These are phyloP conservation scores for Galaxias olidus DNA, from an alignment of 2,797 vertebrate species.

Conservation along the genomic window DNA sequence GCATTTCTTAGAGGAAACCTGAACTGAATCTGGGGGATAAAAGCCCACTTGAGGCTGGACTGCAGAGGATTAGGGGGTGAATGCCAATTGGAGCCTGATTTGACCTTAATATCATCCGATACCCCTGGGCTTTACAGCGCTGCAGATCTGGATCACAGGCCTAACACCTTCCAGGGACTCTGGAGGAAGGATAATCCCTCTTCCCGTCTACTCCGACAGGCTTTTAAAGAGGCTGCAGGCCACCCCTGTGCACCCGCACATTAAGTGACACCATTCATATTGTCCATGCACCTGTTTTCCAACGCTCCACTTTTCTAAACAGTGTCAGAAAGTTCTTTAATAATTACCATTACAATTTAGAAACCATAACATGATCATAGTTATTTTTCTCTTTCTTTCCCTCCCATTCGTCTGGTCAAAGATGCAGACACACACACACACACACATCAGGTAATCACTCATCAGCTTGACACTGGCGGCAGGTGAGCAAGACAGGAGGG, in stretches of 20 bases:
- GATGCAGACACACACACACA: slow-evolving; percentile 43
- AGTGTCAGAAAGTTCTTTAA: too few relatives aligned
- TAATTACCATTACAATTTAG: too few relatives aligned
- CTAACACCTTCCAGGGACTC: background rate
- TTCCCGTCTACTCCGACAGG: background rate
- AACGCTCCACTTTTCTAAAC: background rate
- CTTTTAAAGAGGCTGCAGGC: background rate
- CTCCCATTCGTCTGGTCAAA: slow-evolving; percentile 56
- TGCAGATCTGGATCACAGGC: background rate
- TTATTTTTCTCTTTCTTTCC: slow-evolving; percentile 28
- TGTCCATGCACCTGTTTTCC: background rate
- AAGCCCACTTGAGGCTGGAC: background rate
- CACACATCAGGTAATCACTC: slow-evolving; percentile 48
- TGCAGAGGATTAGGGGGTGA: background rate
- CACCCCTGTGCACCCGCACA: background rate
- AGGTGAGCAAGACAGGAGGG: slow-evolving; percentile 44
- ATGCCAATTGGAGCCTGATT: slow-evolving; percentile 1
- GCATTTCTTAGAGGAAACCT: slow-evolving; percentile 12
- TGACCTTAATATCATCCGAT: slow-evolving; percentile 15
- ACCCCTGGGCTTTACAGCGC: background rate
- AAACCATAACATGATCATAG: too few relatives aligned
- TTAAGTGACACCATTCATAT: background rate
- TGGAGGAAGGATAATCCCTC: slow-evolving; percentile 4
- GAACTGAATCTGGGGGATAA: background rate
- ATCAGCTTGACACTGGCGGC: slow-evolving; percentile 43